phyloP scores from a whole-genome alignment of 2,797 vertebrate genomes.

The Microctenopoma stevenorrisi region DNA sequence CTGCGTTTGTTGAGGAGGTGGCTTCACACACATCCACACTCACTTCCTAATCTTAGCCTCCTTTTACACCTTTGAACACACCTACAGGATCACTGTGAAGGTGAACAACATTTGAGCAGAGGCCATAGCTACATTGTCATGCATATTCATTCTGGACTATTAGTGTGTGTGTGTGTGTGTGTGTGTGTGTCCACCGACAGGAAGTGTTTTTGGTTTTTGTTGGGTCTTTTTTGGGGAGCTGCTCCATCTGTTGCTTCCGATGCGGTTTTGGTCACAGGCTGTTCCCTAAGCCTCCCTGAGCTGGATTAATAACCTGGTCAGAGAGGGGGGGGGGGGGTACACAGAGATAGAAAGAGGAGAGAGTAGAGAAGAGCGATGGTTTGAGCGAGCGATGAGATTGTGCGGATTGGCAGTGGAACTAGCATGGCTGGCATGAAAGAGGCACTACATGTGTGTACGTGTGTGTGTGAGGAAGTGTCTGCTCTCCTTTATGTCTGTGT shows the following conservation, averaged over 20 bases:
- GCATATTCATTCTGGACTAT: constrained; percentile 12
- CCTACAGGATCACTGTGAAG: not conserved
- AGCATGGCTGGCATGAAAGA: not conserved
- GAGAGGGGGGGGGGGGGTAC: not conserved
- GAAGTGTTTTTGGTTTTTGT: constrained; percentile 29
- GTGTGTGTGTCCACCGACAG: constrained; percentile 31
- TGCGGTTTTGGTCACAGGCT: constrained; percentile 62
- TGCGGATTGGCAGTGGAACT: no score
- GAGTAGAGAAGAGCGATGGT: not conserved
- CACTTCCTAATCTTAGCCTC: not conserved
- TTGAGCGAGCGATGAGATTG: no score
- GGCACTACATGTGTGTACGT: constrained; percentile 15
- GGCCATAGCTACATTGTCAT: not conserved
- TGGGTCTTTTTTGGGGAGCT: constrained; percentile 39
- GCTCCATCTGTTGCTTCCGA: constrained; percentile 67
- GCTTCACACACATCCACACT: constrained; percentile 1
- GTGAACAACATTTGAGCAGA: not conserved
- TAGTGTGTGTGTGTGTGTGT: constrained; percentile 1
- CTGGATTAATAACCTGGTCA: constrained; percentile 65
- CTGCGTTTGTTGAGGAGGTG: not conserved
- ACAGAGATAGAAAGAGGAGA: not conserved
- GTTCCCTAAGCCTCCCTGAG: constrained; percentile 61
- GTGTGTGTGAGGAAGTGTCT: not conserved
- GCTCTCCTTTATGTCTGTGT: constrained; percentile 15
- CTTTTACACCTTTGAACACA: constrained; percentile 2